Evolutionary conservation across 2,888 invertebrate genomes (phyloP), one percentile per base, ranked within the genome.

Genomic region (Ceratothoa steindachneri): DNA sequence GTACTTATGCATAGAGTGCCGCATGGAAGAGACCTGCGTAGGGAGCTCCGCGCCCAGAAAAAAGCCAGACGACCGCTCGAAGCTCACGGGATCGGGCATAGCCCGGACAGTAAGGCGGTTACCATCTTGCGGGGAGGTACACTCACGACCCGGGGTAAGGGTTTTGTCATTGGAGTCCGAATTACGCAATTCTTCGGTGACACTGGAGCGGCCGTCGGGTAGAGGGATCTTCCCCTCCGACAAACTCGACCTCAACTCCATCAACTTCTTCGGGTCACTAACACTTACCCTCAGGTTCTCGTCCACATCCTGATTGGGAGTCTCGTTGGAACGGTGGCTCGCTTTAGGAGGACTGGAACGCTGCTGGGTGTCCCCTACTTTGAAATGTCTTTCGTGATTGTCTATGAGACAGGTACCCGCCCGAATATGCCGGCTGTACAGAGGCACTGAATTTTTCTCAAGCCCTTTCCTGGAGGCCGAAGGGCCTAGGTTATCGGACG

Each of bases 71-170:
- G 76, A 76, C 24, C 79, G 28, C 30, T 79, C 78, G 65, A 79
- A 77, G 15, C 75, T 77, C 30, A 85, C 85, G 0, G 88, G 87
- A 83, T 89, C 88, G 1, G 90, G 89, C 87, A 90, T 88, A 1
- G 89, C 90, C 69, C 90, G 87, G 27, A 90, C 89, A 5, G 89
- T 89, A 68, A 90, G 84, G 67, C 88, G 84, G 67, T 83, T 83
- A 27, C 80, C 75, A 24, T 80, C 78, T 60, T 79, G 77, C 7
- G 80, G 73, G 15, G 69, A 68, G 29, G 72, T 74, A 29, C 74
- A 77, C 12, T 80, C 77, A 19, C 65, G 69, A 28, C 80, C 55
- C 27, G 75, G 30, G 51, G 70, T 52, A 55, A 66, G 31, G 66
- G 15, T 73, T 69, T 78, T 71, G 22, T 72, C 60, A 22, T 71